Evolutionary conservation across 2,113 vertebrate species (phyloP), one percentile per base, ranked within the genome.

Genomic region (Scortum barcoo): DNA sequence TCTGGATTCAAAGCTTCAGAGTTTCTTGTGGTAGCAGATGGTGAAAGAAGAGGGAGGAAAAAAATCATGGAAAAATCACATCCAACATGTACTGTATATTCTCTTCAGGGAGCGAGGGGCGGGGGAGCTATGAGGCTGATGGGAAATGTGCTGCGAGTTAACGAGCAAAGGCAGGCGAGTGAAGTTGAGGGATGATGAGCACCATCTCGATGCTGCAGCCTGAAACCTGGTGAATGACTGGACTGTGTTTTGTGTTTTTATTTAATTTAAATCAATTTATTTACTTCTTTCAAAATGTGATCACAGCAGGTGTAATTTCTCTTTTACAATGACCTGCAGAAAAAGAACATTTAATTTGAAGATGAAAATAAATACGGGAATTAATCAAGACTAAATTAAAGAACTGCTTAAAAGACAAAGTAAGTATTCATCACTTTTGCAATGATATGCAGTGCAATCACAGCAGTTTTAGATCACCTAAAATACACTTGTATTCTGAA

Each of bases 101-200:
- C 26, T 67, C 61, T 50, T 76, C 33, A 38, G 48, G 14, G 26
- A 66, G 53, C 11, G 61, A 72, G 73, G 26, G 30, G 61, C 48
- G 22, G 60, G 85, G 76, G 85, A 85, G 78, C 58, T 65, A 76
- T 42, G 62, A 79, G 68, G 76, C 75, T 58, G 71, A 73, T 80
- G 62, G 78, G 68, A 85, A 85, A 83, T 85, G 38, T 73, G 58
- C 72, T 19, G 67, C 30, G 40, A 50, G 24, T 48, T 80, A 72
- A 78, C 11, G 22, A 83, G 66, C 44, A 72, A 82, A 70, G 58
- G 68, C 67, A 78, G 60, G 72, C 58, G 58, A 80, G 53, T 24
- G 74, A 79, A 24, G 57, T 48, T 65, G 33, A 78, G 30, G 30
- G 61, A 28, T 56, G 17, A 48, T 58, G n/a, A 71, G 75, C 38